A percentile compares a stretch with the other conserved stretches of the same genome.
phyloP scores from a whole-genome alignment of 1,140 invertebrate species.

The Meloidogyne chitwoodi region DNA sequence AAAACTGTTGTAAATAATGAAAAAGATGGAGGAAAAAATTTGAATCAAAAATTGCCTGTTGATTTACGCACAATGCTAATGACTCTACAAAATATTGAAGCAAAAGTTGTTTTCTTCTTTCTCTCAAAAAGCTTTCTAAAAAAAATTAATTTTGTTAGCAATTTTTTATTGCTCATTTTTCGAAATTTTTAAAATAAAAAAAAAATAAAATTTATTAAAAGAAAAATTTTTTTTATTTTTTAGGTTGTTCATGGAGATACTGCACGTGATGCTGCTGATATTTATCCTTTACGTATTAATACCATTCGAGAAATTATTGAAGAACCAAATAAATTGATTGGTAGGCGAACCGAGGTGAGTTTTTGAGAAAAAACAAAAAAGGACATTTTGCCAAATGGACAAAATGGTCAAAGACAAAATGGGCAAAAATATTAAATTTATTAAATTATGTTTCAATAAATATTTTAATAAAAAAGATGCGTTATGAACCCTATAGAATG shows the following conservation, averaged over 20 bases:
- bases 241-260: slow-evolving; percentile 54
- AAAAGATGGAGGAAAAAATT: slow-evolving; percentile 20
- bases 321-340: slow-evolving; percentile 46
- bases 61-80: slow-evolving; percentile 58
- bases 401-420: neutral
- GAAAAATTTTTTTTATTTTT: slow-evolving; percentile 11
- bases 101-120: slow-evolving; percentile 38
- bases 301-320: slow-evolving; percentile 52
- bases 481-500: slow-evolving; percentile 58
- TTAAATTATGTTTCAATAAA: slow-evolving; percentile 11
- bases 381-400: neutral
- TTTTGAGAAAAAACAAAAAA: neutral
- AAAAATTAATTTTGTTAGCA: neutral
- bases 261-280: slow-evolving; percentile 42
- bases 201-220: no score
- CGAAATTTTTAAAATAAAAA: neutral
- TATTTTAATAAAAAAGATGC: slow-evolving; percentile 36
- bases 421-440: neutral
- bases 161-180: neutral
- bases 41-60: slow-evolving; percentile 46
- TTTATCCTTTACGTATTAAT: slow-evolving; percentile 54
- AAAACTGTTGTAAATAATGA: neutral
- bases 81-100: slow-evolving; percentile 56
- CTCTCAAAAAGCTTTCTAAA: neutral
- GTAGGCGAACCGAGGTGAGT: slow-evolving; percentile 50